Evolutionary conservation across 2,888 invertebrate genomes (phyloP).

Genomic region (Rhagophthalmus giganteus): DNA sequence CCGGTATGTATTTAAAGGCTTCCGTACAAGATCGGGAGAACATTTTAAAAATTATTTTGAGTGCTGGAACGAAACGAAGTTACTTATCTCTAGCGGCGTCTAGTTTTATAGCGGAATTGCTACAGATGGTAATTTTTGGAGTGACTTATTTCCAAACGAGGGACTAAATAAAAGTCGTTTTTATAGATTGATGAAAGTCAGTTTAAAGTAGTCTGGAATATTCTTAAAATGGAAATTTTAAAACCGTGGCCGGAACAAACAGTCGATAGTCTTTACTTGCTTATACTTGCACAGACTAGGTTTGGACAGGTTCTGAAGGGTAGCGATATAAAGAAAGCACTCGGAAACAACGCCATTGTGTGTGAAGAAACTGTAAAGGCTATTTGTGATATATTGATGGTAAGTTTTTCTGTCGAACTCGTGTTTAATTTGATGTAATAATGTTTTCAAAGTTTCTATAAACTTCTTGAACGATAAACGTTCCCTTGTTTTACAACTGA

Average conservation of each 20-base stretch:
- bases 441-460: too few species aligned
- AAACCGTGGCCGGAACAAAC: conserved; percentile 67
- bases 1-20: conserved; percentile 61
- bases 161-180: conserved; percentile 28
- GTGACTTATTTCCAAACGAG: too few species aligned
- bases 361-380: conserved; percentile 61
- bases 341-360: conserved; percentile 62
- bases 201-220: conserved; percentile 64
- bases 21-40: conserved; percentile 58
- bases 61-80: conserved; percentile 63
- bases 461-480: too few species aligned
- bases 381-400: conserved; percentile 65
- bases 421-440: too few species aligned
- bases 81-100: conserved; percentile 65
- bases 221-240: conserved; percentile 62
- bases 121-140: conserved; percentile 63
- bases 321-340: conserved; percentile 59
- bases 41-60: conserved; percentile 55
- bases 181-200: conserved; percentile 59
- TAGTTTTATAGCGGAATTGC: conserved; percentile 64
- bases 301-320: conserved; percentile 59
- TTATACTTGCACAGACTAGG: conserved; percentile 56
- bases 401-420: conserved; percentile 56
- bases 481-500: too few species aligned
- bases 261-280: conserved; percentile 66